Conservation (phyloP, 2,797 vertebrate genomes). For the Rhabdomys pumilio region DNA sequence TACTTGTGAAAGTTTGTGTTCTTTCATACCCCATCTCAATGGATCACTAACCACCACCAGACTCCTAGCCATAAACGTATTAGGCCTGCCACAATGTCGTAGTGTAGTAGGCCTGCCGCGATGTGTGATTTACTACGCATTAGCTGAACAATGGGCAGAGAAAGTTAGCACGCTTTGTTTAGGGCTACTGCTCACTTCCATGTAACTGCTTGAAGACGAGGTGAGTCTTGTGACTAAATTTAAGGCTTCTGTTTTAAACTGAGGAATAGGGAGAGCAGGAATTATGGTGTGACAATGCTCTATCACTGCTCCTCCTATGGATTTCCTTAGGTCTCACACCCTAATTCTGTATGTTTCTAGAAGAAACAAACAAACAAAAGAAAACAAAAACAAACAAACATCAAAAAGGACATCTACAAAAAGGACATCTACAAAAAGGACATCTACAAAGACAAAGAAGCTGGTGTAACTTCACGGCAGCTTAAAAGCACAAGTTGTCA, state of each 20-base stretch:
- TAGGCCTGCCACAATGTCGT: neutral
- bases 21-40: neutral
- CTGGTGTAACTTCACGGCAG: neutral
- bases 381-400: neutral
- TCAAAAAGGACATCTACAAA: neutral
- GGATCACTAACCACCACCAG: neutral
- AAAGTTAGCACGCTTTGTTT: constrained; percentile 39
- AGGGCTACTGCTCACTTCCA: constrained; percentile 16
- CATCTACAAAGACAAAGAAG: neutral
- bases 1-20: neutral
- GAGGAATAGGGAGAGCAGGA: neutral
- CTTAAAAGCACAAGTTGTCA: neutral
- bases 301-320: neutral
- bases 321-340: constrained; percentile 1
- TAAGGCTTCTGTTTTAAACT: neutral
- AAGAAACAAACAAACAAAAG: neutral
- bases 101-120: neutral
- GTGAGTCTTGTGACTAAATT: neutral
- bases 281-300: neutral
- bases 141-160: neutral
- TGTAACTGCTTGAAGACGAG: neutral
- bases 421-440: neutral
- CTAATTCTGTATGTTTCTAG: neutral
- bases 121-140: neutral
- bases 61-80: neutral